Base-by-base conservation (phyloP, 2,888 invertebrate species). In the Apamea anceps region DNA sequence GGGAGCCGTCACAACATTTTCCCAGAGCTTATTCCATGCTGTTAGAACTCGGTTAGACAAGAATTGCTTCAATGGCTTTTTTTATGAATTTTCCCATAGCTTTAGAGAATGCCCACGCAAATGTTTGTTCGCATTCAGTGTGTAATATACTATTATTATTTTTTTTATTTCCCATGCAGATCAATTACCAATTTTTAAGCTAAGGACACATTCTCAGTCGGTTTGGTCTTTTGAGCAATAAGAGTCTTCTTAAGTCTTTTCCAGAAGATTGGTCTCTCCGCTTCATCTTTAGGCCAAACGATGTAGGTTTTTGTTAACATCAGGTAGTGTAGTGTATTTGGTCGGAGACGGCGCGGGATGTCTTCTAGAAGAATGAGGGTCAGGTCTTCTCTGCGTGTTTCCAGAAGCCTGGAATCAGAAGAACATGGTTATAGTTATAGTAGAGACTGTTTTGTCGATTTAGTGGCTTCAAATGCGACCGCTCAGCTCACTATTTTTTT, bases 241-340 rank as follows among this genome's bases (percentile, higher is more conserved):
- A 97, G 82, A 37, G 95, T 95, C 82, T 94, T 96, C 83, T 95
- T 95, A 13, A 97, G 82, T 77, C 97, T 89, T 82, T 91, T 95
- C 97, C 97, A 97, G 88, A 97, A 97, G 1, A 94, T 32, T 0
- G 81, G 85, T 37, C 92, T 90, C 7, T 96, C 96, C 0, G 89
- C 77, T 21, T 93, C 90, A 0, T 93, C 91, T 67, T 95, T 94
- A 0, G 98, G 98, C 98, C 98, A 98, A 21, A 97, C 97, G 28
- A 98, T 97, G 90, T 98, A 98, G 0, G 98, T 98, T 88, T 98
- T 98, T 0, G 98, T 98, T 67, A 97, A 93, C 97, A 98, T 98
- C 48, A 98, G 93, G 85, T 98, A 98, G 82, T 97, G 97, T 0
- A 98, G 93, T 0, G 97, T 97, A 87, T 97, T 98, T 0, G 98